These are phyloP conservation scores for Nymphalis io DNA, from an alignment of 1,140 invertebrate genomes.

Conservation along the genomic window DNA sequence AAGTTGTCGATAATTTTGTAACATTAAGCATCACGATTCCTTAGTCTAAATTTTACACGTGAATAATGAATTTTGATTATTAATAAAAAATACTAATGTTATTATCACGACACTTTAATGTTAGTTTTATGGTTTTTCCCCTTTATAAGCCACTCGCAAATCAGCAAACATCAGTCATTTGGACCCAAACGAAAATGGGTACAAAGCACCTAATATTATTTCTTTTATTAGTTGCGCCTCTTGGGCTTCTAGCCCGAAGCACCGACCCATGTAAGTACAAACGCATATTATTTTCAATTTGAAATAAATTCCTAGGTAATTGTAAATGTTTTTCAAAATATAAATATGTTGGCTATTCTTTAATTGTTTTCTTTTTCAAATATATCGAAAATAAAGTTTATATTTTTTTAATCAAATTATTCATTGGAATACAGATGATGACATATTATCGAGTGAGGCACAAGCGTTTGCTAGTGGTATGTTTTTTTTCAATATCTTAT, in stretches of 20 bases:
- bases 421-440: background rate
- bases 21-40: background rate
- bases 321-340: too few relatives aligned
- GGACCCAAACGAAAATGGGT: constrained; percentile 34
- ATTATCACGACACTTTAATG: constrained; percentile 38
- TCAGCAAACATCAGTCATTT: constrained; percentile 31
- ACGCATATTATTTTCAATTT: background rate
- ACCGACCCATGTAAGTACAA: constrained; percentile 1
- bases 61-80: constrained; percentile 21
- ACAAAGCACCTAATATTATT: constrained; percentile 32
- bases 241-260: constrained; percentile 21
- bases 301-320: too few relatives aligned
- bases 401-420: background rate
- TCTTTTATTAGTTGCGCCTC: constrained; percentile 34
- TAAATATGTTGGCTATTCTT: background rate
- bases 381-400: background rate
- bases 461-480: background rate
- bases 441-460: background rate
- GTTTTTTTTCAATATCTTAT: background rate
- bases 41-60: constrained; percentile 19
- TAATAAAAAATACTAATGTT: constrained; percentile 14
- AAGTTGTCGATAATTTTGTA: background rate
- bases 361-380: background rate
- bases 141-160: constrained; percentile 30
- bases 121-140: constrained; percentile 34